phyloP scores from a whole-genome alignment of 2,888 invertebrate species.

The Xylocampa areola region DNA sequence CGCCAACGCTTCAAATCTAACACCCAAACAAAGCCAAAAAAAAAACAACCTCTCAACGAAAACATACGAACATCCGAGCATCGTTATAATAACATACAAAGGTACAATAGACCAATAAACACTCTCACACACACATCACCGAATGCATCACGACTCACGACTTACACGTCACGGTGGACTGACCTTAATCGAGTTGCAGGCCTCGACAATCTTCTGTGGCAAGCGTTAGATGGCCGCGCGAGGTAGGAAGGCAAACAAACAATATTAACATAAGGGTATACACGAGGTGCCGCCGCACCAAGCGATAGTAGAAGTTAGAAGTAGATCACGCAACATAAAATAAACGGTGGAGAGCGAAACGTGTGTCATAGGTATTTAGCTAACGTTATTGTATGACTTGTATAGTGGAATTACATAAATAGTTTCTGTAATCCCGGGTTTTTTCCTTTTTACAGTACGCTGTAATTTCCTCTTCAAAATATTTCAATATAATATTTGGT shows the following conservation, averaged over 20 bases:
- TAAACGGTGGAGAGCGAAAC: conserved; percentile 33
- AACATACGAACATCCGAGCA: conserved; percentile 11
- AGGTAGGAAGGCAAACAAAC: conserved; percentile 82
- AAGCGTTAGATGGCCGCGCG: conserved; percentile 81
- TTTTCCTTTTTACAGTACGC: no score
- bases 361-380: conserved; percentile 13
- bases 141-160: conserved; percentile 56
- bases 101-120: conserved; percentile 56
- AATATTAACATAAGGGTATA: conserved; percentile 73
- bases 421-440: not conserved
- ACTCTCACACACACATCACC: conserved; percentile 58
- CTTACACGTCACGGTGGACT: conserved; percentile 79
- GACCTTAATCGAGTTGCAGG: conserved; percentile 98
- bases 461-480: not conserved
- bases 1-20: conserved; percentile 27
- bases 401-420: not conserved
- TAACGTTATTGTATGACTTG: conserved; percentile 38
- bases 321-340: conserved; percentile 55
- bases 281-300: conserved; percentile 52
- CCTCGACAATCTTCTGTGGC: conserved; percentile 97
- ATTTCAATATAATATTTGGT: not conserved
- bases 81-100: conserved; percentile 28
- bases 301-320: conserved; percentile 43
- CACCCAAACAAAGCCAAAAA: conserved; percentile 3
- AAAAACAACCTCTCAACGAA: conserved; percentile 15